phyloP scores from a whole-genome alignment of 1,140 invertebrate species.

The Drosophila nigrodunni region DNA sequence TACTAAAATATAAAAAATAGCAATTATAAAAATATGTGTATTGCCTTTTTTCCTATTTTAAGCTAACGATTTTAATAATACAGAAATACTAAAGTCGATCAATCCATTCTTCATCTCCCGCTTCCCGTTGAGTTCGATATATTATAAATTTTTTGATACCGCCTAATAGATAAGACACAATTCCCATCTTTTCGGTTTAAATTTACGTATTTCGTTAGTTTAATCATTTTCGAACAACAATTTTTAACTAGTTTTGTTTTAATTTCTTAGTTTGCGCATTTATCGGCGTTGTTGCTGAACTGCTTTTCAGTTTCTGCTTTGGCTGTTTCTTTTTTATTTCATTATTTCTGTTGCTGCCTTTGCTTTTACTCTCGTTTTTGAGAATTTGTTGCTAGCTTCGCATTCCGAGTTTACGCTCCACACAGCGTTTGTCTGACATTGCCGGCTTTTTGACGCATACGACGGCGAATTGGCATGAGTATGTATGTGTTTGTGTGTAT shows the following conservation, averaged over 20 bases:
- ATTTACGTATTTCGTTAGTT: constrained; percentile 1
- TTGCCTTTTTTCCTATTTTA: background rate
- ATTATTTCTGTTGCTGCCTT: constrained; percentile 40
- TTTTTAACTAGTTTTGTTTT: constrained; percentile 46
- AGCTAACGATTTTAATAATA: background rate
- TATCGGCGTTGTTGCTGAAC: constrained; percentile 20
- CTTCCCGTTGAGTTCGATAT: background rate
- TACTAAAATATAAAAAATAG: constrained; percentile 17
- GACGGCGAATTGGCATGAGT: constrained; percentile 42
- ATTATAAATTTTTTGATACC: too few relatives aligned
- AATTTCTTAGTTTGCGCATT: constrained; percentile 42
- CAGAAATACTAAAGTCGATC: background rate
- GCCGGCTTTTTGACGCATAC: constrained; percentile 76
- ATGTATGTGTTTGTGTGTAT: constrained; percentile 6
- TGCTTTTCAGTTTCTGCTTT: constrained; percentile 22
- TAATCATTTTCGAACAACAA: constrained; percentile 2
- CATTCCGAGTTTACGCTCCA: constrained; percentile 45
- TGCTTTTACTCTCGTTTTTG: constrained; percentile 77
- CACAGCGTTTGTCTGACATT: constrained; percentile 60
- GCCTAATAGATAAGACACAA: too few relatives aligned
- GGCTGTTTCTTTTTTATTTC: constrained; percentile 31
- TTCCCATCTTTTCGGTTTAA: background rate
- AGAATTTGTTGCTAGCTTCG: constrained; percentile 55
- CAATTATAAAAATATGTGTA: background rate
- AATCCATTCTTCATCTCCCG: background rate